These are phyloP conservation scores for Muscidifurax raptorellus DNA, from an alignment of 1,140 invertebrate genomes.

Conservation along the genomic window DNA sequence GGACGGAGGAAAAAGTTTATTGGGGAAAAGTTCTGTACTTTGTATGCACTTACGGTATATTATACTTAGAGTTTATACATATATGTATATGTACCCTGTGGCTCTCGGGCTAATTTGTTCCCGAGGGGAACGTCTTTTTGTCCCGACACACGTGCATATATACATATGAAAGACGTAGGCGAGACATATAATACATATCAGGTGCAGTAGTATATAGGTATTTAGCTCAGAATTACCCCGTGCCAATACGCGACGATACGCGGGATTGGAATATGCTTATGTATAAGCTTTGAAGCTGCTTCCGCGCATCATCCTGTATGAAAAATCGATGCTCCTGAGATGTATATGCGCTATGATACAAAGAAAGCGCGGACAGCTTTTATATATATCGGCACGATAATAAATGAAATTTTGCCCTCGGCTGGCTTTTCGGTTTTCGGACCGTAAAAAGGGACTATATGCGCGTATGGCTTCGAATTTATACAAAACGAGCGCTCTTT, in stretches of 20 bases:
- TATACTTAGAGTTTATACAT: not conserved
- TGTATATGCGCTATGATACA: too few species aligned
- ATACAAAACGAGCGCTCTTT: too few species aligned
- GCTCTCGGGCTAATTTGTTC: conserved; percentile 16
- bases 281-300: conserved; percentile 1
- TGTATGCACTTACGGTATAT: conserved; percentile 40
- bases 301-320: not conserved
- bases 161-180: too few species aligned
- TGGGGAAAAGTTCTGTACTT: conserved; percentile 41
- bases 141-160: too few species aligned
- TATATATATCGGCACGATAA: not conserved
- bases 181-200: too few species aligned
- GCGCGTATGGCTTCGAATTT: too few species aligned
- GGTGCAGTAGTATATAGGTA: too few species aligned
- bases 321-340: not conserved
- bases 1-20: conserved; percentile 39
- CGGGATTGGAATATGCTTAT: not conserved
- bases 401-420: not conserved
- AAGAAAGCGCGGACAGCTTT: not conserved
- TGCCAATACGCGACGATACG: too few species aligned
- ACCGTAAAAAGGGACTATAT: not conserved
- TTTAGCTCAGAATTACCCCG: too few species aligned
- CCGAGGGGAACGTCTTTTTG: not conserved
- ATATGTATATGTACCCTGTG: too few species aligned
- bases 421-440: not conserved